phyloP scores from a whole-genome alignment of 2,888 invertebrate species.

The Latrodectus hesperus region DNA sequence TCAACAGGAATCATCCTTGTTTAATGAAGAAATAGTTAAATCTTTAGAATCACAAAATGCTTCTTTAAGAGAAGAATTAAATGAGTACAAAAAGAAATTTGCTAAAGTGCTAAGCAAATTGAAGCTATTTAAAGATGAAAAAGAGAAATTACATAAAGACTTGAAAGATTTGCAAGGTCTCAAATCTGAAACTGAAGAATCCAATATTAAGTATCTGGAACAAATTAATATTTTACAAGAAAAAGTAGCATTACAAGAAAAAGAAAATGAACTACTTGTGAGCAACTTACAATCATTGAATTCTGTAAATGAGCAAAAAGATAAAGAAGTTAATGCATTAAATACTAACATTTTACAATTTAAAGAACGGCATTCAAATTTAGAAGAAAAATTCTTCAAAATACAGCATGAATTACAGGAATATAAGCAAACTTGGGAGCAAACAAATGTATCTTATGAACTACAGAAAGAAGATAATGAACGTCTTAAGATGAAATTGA shows the following conservation, averaged over 20 bases:
- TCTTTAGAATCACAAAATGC: conserved; percentile 64
- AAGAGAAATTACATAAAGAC: conserved; percentile 73
- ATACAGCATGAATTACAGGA: conserved; percentile 80
- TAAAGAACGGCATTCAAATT: conserved; percentile 30
- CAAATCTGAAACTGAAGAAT: conserved; percentile 64
- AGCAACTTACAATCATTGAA: conserved; percentile 84
- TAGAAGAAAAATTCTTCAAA: conserved; percentile 74
- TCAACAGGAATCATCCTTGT: neutral
- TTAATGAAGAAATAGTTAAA: neutral
- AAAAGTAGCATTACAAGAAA: conserved; percentile 66
- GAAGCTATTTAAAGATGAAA: conserved; percentile 84
- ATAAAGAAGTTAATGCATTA: conserved; percentile 40
- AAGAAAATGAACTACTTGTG: conserved; percentile 78
- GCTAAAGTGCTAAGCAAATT: conserved; percentile 88
- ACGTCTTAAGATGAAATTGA: conserved; percentile 81
- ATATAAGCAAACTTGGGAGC: conserved; percentile 83
- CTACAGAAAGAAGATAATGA: conserved; percentile 85
- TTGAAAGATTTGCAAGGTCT: conserved; percentile 61
- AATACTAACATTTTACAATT: conserved; percentile 38
- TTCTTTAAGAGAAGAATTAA: conserved; percentile 79
- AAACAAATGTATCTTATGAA: conserved; percentile 84
- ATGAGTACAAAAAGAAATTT: conserved; percentile 82
- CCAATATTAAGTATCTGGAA: conserved; percentile 27
- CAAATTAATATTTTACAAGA: conserved; percentile 14
- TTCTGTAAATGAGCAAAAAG: conserved; percentile 79